Evolutionary conservation across 1,140 invertebrate genomes (phyloP).

Genomic region (Lucilia cuprina): DNA sequence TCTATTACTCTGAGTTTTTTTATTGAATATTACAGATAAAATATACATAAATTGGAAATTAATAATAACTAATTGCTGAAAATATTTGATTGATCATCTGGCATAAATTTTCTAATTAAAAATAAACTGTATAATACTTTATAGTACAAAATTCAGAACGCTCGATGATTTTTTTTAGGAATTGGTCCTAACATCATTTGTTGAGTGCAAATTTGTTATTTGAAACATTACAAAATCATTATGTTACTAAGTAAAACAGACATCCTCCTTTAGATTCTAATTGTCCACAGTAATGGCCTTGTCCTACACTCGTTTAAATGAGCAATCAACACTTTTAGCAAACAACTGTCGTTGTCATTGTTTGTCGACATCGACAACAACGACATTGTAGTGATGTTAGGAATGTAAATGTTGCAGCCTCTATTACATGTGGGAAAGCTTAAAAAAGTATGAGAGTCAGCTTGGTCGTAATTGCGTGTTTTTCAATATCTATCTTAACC

Average conservation of each 20-base stretch:
- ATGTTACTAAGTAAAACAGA: neutral
- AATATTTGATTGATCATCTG: too few relatives aligned
- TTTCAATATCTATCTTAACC: neutral
- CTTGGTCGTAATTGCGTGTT: neutral
- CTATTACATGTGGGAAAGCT: conserved; percentile 21
- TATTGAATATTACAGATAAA: too few relatives aligned
- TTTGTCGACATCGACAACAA: neutral
- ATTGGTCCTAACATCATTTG: too few relatives aligned
- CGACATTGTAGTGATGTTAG: neutral
- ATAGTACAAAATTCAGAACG: too few relatives aligned
- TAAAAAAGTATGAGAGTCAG: neutral
- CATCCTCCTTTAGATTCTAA: neutral
- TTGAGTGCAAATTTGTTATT: too few relatives aligned
- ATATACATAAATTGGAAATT: too few relatives aligned
- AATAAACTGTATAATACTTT: too few relatives aligned
- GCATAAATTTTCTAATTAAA: too few relatives aligned
- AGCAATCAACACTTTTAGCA: conserved; percentile 5
- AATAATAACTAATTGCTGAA: too few relatives aligned
- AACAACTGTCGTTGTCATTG: neutral
- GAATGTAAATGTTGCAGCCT: neutral
- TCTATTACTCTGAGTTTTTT: too few relatives aligned
- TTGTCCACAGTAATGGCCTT: conserved; percentile 27
- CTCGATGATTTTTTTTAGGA: too few relatives aligned
- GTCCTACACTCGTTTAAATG: conserved; percentile 29
- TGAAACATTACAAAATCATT: too few relatives aligned